Evolutionary conservation across 2,888 invertebrate species (phyloP).

Genomic region (Agrochola macilenta): DNA sequence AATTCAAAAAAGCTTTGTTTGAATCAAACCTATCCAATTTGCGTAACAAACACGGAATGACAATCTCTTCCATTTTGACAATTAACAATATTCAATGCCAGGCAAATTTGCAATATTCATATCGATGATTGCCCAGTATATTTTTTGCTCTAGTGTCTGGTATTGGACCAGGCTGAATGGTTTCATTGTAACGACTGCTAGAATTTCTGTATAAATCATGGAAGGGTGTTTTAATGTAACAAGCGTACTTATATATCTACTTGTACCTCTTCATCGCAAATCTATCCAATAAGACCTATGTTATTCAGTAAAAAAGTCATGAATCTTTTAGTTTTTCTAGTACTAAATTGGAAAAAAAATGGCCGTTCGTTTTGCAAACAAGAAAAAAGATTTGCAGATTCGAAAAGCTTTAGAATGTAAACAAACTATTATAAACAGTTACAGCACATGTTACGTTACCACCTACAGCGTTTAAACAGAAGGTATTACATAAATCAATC

Average conservation of each 20-base stretch:
- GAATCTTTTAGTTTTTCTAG: not conserved
- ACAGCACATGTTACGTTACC: conserved; percentile 57
- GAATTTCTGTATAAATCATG: not conserved
- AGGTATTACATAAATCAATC: conserved; percentile 68
- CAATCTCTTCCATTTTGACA: not conserved
- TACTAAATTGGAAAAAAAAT: conserved; percentile 13
- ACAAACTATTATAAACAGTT: conserved; percentile 52
- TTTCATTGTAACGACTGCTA: not conserved
- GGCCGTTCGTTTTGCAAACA: not conserved
- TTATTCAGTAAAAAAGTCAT: not conserved
- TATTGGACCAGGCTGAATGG: not conserved
- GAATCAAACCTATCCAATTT: not conserved
- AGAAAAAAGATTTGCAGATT: conserved; percentile 1
- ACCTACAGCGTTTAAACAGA: conserved; percentile 65
- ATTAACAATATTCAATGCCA: not conserved
- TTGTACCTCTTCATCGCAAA: not conserved
- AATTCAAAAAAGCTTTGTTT: not conserved
- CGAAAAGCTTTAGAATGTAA: conserved; percentile 43
- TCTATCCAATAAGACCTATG: not conserved
- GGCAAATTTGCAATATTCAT: not conserved
- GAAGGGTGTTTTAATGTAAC: not conserved
- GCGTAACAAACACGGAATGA: too few relatives aligned
- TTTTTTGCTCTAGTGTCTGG: not conserved
- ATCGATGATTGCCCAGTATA: not conserved
- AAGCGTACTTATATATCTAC: too few relatives aligned